phyloP scores from a whole-genome alignment of 2,113 vertebrate species.

The Erythrocercus mccallii region DNA sequence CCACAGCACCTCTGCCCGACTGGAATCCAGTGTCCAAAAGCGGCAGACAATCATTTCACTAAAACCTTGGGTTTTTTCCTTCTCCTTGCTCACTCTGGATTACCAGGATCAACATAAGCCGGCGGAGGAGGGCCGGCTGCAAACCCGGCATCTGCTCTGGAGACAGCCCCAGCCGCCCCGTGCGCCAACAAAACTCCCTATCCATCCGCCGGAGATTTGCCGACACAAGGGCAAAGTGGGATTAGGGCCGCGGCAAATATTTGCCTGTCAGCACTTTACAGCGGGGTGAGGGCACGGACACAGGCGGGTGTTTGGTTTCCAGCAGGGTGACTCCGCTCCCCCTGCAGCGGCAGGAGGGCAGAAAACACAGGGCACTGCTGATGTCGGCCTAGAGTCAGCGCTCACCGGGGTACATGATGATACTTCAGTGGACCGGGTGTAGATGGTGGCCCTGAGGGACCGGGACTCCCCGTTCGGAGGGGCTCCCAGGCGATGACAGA shows the following conservation, averaged over 20 bases:
- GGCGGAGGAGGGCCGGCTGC: neutral
- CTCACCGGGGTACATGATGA: neutral
- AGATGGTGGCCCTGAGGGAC: neutral
- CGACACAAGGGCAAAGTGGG: constrained; percentile 21
- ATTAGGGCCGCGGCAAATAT: constrained; percentile 44
- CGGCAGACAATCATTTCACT: neutral
- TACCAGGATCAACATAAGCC: neutral
- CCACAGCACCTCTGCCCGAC: neutral
- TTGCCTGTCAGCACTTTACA: constrained; percentile 36
- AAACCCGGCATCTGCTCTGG: neutral
- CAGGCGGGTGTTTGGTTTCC: neutral
- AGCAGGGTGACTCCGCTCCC: neutral
- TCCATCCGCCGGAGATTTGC: constrained; percentile 12
- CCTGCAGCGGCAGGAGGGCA: neutral
- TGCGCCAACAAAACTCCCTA: neutral
- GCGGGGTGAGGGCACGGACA: neutral
- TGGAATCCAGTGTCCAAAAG: neutral
- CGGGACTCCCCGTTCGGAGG: too few relatives aligned
- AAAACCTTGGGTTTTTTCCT: neutral
- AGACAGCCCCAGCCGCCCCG: neutral
- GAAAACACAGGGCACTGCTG: neutral
- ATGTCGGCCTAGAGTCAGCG: neutral
- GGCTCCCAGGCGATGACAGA: neutral
- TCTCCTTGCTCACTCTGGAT: neutral
- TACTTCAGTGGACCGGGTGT: neutral